Conservation (phyloP, 2,113 vertebrate species). For the Apistogramma diplotaenia region DNA sequence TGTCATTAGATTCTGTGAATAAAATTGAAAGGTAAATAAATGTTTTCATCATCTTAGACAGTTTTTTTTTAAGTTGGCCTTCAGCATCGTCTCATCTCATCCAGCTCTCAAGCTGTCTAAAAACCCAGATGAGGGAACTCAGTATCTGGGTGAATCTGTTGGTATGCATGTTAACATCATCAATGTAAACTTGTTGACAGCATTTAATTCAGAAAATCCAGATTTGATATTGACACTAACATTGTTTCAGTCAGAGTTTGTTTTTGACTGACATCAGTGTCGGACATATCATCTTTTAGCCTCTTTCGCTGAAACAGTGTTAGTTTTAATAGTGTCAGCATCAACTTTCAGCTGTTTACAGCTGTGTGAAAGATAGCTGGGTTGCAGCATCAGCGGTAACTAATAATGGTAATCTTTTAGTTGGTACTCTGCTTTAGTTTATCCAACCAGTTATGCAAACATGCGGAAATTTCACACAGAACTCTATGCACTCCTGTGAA, state of each 20-base stretch:
- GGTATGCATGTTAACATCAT: not conserved
- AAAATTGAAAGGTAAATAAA: not conserved
- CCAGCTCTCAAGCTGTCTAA: no score
- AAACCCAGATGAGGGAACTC: not conserved
- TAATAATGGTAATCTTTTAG: not conserved
- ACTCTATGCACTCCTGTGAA: no score
- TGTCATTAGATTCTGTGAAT: not conserved
- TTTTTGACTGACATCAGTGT: not conserved
- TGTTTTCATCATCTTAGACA: not conserved
- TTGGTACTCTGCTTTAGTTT: not conserved
- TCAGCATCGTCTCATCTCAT: no score
- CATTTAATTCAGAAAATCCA: not conserved
- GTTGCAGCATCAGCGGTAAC: not conserved
- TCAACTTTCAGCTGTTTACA: rapidly evolving
- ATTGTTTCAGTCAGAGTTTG: not conserved
- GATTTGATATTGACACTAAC: not conserved
- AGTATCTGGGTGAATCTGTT: not conserved
- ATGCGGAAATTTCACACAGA: not conserved
- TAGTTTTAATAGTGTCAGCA: not conserved
- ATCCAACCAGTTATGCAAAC: not conserved
- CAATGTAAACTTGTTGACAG: not conserved
- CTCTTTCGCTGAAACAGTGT: not conserved
- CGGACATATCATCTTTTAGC: not conserved
- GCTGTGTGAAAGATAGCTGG: not conserved
- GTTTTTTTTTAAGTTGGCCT: no score